Evolutionary conservation across 1,140 invertebrate genomes (phyloP).

Genomic region (Andrena cerasifolii): DNA sequence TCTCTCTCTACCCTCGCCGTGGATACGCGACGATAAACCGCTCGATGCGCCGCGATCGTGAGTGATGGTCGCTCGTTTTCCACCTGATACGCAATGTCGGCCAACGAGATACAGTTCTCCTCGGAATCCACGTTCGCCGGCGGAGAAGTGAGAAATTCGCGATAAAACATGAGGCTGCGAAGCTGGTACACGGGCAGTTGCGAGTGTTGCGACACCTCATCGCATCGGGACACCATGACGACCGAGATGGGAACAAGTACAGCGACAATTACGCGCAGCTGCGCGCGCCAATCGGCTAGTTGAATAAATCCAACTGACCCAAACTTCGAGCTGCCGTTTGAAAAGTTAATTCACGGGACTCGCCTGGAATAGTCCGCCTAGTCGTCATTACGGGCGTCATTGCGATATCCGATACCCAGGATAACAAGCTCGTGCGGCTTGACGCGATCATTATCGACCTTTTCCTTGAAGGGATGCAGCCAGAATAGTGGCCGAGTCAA

Average conservation of each 20-base stretch:
- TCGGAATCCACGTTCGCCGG: not conserved
- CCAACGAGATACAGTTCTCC: slow-evolving; percentile 1
- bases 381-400: slow-evolving; percentile 17
- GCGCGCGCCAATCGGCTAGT: not conserved
- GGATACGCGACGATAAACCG: too few species aligned
- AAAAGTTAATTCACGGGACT: slow-evolving; percentile 22
- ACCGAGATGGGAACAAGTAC: not conserved
- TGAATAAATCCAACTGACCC: not conserved
- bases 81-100: not conserved
- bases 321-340: not conserved
- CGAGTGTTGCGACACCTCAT: not conserved
- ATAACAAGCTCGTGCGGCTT: slow-evolving; percentile 20
- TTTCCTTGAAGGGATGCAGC: not conserved
- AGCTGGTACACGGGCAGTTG: too few species aligned
- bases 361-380: not conserved
- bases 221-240: not conserved
- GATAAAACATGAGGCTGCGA: not conserved
- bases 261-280: slow-evolving; percentile 7
- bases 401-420: not conserved
- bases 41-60: not conserved
- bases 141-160: not conserved
- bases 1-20: not conserved
- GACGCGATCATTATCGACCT: slow-evolving; percentile 14
- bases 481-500: not conserved
- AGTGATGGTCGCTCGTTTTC: not conserved